Evolutionary conservation across 2,113 vertebrate species (phyloP).

Genomic region (Montifringilla adamsi): DNA sequence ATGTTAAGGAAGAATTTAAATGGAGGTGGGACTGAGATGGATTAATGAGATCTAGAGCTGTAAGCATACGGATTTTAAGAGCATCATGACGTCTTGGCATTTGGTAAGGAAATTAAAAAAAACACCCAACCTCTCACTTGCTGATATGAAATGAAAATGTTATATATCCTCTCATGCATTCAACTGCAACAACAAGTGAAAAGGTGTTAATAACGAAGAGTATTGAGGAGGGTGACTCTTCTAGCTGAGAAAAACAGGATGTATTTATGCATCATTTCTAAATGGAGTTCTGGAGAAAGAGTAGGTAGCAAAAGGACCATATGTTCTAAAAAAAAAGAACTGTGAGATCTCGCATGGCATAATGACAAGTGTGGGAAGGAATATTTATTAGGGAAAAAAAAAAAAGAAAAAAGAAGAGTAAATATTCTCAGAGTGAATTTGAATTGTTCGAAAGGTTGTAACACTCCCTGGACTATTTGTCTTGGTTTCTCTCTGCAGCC

Average conservation of each 20-base stretch:
- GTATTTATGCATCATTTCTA: constrained; percentile 13
- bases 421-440: not conserved
- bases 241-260: constrained; percentile 31
- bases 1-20: not conserved
- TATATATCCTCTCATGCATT: not conserved
- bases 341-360: not conserved
- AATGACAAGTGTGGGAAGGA: not conserved
- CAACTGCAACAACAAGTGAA: not conserved
- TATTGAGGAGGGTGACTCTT: not conserved
- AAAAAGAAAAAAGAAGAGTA: not conserved
- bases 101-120: not conserved
- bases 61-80: not conserved
- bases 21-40: not conserved
- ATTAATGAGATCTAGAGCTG: not conserved
- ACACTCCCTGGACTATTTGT: not conserved
- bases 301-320: constrained; percentile 12
- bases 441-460: not conserved
- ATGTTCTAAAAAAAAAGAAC: not conserved
- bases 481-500: not conserved
- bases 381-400: not conserved
- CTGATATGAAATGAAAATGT: not conserved
- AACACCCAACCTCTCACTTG: not conserved
- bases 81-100: not conserved
- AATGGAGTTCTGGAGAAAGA: constrained; percentile 16
- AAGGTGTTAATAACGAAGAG: not conserved